Percentiles rank a stretch among this genome's conserved stretches.
phyloP scores from a whole-genome alignment of 2,797 vertebrate species.

The Corythornis leucogaster region DNA sequence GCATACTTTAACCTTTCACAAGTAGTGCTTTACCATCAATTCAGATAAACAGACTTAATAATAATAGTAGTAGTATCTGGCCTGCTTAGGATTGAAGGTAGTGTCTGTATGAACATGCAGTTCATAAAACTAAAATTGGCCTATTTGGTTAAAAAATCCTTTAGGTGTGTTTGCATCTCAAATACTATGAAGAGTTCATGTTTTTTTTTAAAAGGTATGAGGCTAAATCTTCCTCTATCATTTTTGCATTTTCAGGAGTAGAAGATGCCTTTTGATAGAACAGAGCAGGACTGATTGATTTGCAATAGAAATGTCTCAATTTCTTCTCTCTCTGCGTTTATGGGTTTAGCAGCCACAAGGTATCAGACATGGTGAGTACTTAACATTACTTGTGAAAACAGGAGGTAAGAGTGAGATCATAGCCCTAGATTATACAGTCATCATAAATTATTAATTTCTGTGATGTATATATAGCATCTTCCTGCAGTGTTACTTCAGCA shows the following conservation, averaged over 20 bases:
- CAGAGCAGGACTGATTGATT: background rate
- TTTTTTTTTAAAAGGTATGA: background rate
- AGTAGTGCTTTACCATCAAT: background rate
- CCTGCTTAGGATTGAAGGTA: background rate
- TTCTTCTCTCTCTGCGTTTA: background rate
- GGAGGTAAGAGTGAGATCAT: background rate
- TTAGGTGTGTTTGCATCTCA: background rate
- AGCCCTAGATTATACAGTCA: background rate
- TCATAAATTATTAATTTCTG: conserved; percentile 7
- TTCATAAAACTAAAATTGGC: background rate
- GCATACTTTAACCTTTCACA: background rate
- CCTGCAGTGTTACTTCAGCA: background rate
- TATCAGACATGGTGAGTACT: background rate
- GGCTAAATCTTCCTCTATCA: background rate
- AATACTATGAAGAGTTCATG: background rate
- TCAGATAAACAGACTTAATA: background rate
- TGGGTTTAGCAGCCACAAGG: background rate
- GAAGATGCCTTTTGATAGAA: background rate
- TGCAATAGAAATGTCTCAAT: background rate
- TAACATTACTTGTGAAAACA: background rate
- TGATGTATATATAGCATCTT: background rate
- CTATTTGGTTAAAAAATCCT: background rate
- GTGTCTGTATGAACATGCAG: background rate
- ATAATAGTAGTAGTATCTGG: background rate
- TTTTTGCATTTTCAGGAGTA: fast-evolving